Percentiles rank a stretch among this genome's conserved stretches.
phyloP scores from a whole-genome alignment of 2,113 vertebrate genomes.

The Salvator merianae region DNA sequence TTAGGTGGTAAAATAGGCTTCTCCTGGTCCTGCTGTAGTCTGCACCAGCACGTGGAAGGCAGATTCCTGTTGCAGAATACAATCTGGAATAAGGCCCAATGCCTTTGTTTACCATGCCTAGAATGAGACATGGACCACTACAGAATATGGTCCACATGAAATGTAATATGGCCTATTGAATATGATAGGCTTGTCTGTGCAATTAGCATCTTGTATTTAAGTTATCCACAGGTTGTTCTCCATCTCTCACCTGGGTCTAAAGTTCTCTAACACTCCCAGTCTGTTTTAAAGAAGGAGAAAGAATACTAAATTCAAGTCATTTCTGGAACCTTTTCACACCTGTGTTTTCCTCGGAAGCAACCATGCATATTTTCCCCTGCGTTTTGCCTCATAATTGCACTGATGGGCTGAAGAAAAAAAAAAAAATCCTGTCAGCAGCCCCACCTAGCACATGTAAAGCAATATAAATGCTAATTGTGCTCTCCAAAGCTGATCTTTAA shows the following conservation, averaged over 20 bases:
- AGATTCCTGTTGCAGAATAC: no score
- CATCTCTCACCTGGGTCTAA: background rate
- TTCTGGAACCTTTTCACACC: background rate
- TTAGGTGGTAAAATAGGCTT: no score
- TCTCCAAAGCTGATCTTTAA: conserved; percentile 1
- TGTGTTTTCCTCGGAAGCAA: background rate
- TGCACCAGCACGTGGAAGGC: no score
- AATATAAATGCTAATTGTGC: conserved; percentile 19
- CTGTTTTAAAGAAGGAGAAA: background rate
- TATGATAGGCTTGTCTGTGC: background rate
- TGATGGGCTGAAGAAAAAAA: background rate
- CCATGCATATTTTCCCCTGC: background rate
- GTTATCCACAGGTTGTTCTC: background rate
- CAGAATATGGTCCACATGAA: background rate
- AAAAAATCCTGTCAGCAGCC: background rate
- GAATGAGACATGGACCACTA: no score
- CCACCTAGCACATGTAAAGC: background rate
- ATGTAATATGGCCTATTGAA: background rate
- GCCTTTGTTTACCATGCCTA: no score
- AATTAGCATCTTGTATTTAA: background rate
- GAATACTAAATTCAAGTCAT: background rate
- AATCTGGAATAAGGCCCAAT: no score
- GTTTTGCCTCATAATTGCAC: background rate
- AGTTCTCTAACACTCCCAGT: background rate
- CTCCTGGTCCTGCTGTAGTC: no score